Percentiles rank a stretch among this genome's conserved stretches.
Conservation (phyloP, 2,113 vertebrate species). For the Eurystomus gularis region DNA sequence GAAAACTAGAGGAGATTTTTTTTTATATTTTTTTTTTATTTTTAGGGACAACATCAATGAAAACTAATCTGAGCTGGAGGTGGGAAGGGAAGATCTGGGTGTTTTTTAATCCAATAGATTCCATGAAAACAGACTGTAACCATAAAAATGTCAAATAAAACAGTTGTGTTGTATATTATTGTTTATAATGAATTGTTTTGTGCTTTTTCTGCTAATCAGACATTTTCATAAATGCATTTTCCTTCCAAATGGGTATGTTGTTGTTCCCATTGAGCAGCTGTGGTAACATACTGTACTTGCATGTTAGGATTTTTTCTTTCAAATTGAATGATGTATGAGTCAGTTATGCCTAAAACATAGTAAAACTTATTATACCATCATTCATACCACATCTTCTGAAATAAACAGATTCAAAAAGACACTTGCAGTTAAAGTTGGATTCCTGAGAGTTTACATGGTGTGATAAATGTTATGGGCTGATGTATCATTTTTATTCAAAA, state of each 20-base stretch:
- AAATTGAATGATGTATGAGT: constrained; percentile 13
- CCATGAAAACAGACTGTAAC: constrained; percentile 3
- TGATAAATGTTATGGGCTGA: not conserved
- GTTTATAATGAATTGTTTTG: constrained; percentile 52
- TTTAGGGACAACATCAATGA: not conserved
- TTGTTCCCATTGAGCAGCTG: constrained; percentile 41
- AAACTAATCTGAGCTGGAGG: not conserved
- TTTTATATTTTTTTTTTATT: not conserved
- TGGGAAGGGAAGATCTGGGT: not conserved
- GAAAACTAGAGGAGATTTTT: not conserved
- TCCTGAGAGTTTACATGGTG: not conserved
- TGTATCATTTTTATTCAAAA: not conserved
- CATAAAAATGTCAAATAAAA: constrained; percentile 23
- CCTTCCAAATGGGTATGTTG: constrained; percentile 17
- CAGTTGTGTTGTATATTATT: constrained; percentile 1
- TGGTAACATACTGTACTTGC: not conserved
- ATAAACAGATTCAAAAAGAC: constrained; percentile 10
- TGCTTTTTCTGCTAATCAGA: constrained; percentile 42
- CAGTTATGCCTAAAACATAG: constrained; percentile 37
- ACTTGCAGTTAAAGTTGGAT: not conserved
- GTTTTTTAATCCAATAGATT: not conserved
- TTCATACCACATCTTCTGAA: constrained; percentile 33
- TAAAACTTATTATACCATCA: constrained; percentile 24
- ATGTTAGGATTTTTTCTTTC: constrained; percentile 24
- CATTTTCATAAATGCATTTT: constrained; percentile 46